Base-by-base conservation (phyloP, 2,113 vertebrate species). In the Hippocampus zosterae region DNA sequence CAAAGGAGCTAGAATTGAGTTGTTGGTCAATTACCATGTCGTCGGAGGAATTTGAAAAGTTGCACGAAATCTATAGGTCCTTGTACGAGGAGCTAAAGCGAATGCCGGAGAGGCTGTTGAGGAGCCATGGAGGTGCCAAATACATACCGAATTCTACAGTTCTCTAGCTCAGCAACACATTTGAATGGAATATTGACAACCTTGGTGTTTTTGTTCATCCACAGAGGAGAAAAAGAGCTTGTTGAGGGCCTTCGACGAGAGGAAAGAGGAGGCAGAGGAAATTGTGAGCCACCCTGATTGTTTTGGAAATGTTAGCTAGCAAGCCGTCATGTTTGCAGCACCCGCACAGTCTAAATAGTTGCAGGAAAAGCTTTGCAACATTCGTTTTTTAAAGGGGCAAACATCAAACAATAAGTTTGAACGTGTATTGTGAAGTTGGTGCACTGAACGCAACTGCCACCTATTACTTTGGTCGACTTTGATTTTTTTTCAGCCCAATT, bases 151-250 rank as follows among this genome's bases (percentile, higher is more conserved):
- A 63, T 40, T 63, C 8, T 41, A 65, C 5, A 25, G 4, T 65
- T 41, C 61, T 63, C 11, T 63, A 21, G 3, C 21, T 29, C 3
- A 66, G 12, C 25, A 19, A 21, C n/a, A 8, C 25, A 50, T 66
- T 53, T 53, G 23, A 41, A 63, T 37, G 33, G 5, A 37, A 37
- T 37, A 21, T 40, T 19, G 15, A 15, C 19, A 37, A n/a, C 21
- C 3, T 67, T 3, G 71, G n/a, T 79, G 19, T 77, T 70, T 19
- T 46, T 80, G 0, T 69, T 55, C 12, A 21, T 6, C 42, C 74
- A 13, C 85, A 99, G 96, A 99, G 82, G 96, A 98, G 85, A 96
- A 92, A 90, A 99, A 96, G 89, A 94, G 93, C 72, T 60, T 96
- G 70, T 77, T 95, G 70, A 90, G 95, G 85, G 92, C 89, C 69